Evolutionary conservation across 2,888 invertebrate species (phyloP).

Genomic region (Yponomeuta malinellus): DNA sequence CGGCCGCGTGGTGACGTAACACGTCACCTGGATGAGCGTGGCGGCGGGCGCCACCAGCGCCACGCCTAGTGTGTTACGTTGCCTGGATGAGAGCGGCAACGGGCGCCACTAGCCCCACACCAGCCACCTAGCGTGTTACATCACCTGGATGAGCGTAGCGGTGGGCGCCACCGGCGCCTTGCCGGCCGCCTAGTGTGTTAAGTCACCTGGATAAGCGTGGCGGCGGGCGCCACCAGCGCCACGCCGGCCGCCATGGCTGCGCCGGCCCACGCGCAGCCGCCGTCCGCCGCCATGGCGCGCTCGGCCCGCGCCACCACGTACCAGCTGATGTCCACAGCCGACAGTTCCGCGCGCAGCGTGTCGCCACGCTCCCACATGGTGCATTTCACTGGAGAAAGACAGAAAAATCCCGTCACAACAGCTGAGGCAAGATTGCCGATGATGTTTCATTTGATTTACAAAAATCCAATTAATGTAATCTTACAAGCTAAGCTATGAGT

Average conservation of each 20-base stretch:
- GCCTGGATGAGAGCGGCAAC: conserved; percentile 40
- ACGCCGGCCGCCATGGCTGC: conserved; percentile 54
- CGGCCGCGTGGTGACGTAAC: too few relatives aligned
- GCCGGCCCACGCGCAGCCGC: conserved; percentile 56
- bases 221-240: conserved; percentile 48
- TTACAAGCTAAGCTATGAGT: too few relatives aligned
- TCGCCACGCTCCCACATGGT: conserved; percentile 96
- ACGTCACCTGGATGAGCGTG: conserved; percentile 33
- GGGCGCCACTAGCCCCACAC: conserved; percentile 60
- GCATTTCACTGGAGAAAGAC: conserved; percentile 84
- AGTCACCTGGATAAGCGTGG: conserved; percentile 35
- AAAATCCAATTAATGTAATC: too few relatives aligned
- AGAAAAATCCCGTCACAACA: too few relatives aligned
- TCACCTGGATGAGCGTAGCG: too few relatives aligned
- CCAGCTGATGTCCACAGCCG: conserved; percentile 95
- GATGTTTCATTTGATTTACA: too few relatives aligned
- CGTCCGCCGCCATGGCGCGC: conserved; percentile 59
- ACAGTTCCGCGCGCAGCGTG: conserved; percentile 93
- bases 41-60: conserved; percentile 49
- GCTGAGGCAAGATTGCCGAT: too few relatives aligned
- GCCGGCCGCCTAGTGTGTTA: too few relatives aligned
- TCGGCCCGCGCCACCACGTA: conserved; percentile 95
- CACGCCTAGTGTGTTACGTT: conserved; percentile 24
- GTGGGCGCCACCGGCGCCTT: too few relatives aligned
- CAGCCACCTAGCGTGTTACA: too few relatives aligned